Conservation (phyloP, 1,140 invertebrate genomes). For the Heliconius eleuchia region DNA sequence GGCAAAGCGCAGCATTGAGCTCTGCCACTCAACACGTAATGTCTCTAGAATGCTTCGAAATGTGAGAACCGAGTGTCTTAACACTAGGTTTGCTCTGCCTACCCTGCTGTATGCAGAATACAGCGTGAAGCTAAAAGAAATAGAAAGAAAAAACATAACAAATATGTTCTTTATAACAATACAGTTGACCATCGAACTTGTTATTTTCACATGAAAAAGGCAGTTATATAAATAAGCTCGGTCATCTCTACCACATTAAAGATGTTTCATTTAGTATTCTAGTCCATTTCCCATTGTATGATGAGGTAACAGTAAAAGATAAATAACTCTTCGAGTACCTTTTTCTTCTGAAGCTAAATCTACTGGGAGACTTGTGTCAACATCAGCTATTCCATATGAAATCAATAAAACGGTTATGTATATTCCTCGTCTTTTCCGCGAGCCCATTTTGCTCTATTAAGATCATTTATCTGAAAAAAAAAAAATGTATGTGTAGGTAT, state of each 20-base stretch:
- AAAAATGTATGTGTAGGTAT: background rate
- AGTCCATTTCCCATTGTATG: background rate
- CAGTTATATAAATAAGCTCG: background rate
- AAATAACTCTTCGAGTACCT: conserved; percentile 45
- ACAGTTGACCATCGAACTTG: background rate
- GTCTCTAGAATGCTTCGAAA: too few species aligned
- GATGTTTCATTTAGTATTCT: background rate
- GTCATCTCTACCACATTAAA: background rate
- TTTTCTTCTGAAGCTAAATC: conserved; percentile 73
- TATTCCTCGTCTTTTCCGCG: conserved; percentile 64
- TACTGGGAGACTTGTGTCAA: conserved; percentile 64
- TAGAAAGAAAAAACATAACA: background rate
- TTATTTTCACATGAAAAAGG: background rate
- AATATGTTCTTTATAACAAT: background rate
- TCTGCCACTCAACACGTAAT: too few species aligned
- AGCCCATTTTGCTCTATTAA: conserved; percentile 65
- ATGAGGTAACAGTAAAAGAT: conserved; percentile 8
- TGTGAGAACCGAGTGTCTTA: too few species aligned
- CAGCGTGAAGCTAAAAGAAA: too few species aligned
- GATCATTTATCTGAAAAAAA: conserved; percentile 74
- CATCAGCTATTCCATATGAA: conserved; percentile 75
- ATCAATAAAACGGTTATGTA: conserved; percentile 63
- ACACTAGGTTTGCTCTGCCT: too few species aligned
- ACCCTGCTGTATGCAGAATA: too few species aligned
- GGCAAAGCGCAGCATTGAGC: too few species aligned